Evolutionary conservation across 2,113 vertebrate genomes (phyloP).

Genomic region (Hemibagrus wyckioides): DNA sequence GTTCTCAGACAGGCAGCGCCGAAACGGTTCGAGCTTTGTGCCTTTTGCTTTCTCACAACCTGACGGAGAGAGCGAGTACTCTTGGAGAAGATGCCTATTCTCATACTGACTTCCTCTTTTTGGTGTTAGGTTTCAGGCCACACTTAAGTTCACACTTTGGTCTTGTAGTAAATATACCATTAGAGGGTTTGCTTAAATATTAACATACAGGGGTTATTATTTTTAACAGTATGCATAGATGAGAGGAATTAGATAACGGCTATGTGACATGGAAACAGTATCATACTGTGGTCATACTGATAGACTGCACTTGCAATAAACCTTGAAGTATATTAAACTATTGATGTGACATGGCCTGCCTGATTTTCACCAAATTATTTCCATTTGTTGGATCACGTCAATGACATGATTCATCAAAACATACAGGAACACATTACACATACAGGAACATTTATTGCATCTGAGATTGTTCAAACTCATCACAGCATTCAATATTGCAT

Average conservation of each 20-base stretch:
- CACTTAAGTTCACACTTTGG: background rate
- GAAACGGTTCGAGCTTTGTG: conserved; percentile 39
- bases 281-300: background rate
- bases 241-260: background rate
- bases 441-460: background rate
- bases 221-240: background rate
- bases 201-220: background rate
- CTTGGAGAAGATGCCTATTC: conserved; percentile 2
- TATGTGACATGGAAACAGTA: background rate
- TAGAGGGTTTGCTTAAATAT: background rate
- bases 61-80: background rate
- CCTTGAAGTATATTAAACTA: background rate
- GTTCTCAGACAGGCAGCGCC: conserved; percentile 35
- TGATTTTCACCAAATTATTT: conserved; percentile 19
- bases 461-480: background rate
- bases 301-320: background rate
- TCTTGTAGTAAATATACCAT: background rate
- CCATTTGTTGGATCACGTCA: conserved; percentile 23
- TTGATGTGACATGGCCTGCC: background rate
- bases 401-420: conserved; percentile 2
- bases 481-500: background rate
- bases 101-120: conserved; percentile 12
- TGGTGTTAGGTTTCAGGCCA: background rate
- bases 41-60: conserved; percentile 27
- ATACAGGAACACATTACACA: background rate